These are phyloP conservation scores for Cataglyphis hispanica DNA, from an alignment of 1,140 invertebrate genomes.

Conservation along the genomic window DNA sequence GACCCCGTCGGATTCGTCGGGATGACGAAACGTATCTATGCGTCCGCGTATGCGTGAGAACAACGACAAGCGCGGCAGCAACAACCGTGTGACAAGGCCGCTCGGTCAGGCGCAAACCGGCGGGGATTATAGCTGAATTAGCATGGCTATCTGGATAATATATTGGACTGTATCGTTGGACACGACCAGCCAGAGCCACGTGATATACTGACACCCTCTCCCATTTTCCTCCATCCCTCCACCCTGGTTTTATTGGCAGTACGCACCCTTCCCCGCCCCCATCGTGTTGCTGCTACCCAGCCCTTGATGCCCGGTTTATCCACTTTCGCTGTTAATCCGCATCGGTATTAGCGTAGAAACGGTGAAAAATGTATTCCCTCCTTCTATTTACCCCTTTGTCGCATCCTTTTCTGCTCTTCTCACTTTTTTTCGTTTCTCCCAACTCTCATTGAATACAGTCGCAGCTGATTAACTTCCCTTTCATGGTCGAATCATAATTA, in stretches of 20 bases:
- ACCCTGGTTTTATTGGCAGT: constrained; percentile 78
- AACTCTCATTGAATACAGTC: constrained; percentile 24
- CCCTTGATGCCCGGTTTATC: constrained; percentile 77
- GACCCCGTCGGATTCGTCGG: constrained; percentile 67
- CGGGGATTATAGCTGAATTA: constrained; percentile 79
- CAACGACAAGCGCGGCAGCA: constrained; percentile 36
- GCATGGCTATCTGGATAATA: constrained; percentile 83
- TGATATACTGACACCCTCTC: constrained; percentile 74
- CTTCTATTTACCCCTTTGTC: constrained; percentile 31
- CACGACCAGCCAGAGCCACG: constrained; percentile 73
- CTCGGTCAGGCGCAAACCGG: constrained; percentile 70
- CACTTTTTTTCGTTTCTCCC: background rate
- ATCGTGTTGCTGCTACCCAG: constrained; percentile 54
- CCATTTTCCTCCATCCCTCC: constrained; percentile 9
- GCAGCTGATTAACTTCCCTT: constrained; percentile 9
- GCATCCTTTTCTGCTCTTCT: background rate
- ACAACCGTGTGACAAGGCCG: constrained; percentile 58
- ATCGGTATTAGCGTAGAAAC: constrained; percentile 50
- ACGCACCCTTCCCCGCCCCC: constrained; percentile 60
- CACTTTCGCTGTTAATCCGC: constrained; percentile 79
- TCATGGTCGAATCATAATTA: constrained; percentile 28
- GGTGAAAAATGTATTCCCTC: constrained; percentile 71
- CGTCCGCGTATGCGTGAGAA: constrained; percentile 41
- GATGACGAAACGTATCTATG: constrained; percentile 71
- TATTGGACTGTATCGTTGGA: constrained; percentile 82